Evolutionary conservation across 2,113 vertebrate species (phyloP).

Genomic region (Rhinopithecus roxellana): DNA sequence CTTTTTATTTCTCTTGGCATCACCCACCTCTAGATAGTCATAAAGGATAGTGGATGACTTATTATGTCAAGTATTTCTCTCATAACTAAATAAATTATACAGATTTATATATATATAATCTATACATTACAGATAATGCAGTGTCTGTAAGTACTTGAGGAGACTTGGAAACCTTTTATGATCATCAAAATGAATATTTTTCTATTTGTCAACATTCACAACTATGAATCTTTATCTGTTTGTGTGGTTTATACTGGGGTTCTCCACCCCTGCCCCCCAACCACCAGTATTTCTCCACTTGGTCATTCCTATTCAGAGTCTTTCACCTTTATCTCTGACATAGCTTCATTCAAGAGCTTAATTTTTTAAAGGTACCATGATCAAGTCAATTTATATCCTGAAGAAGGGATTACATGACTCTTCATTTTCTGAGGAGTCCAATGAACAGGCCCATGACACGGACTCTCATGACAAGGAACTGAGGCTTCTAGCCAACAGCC

Average conservation of each 20-base stretch:
- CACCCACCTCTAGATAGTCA: background rate
- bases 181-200: background rate
- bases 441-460: background rate
- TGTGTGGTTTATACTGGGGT: background rate
- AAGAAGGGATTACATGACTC: background rate
- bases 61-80: background rate
- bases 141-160: background rate
- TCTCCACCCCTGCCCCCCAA: too few relatives aligned
- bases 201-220: background rate
- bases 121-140: background rate
- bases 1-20: background rate
- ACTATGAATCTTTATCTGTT: background rate
- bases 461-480: background rate
- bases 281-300: background rate
- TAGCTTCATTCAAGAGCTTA: background rate
- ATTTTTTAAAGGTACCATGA: background rate
- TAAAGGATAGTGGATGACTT: background rate
- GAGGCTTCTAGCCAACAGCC: background rate
- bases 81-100: background rate
- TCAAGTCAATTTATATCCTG: background rate
- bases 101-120: background rate
- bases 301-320: background rate
- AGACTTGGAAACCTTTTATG: background rate
- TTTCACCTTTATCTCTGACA: background rate
- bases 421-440: background rate